A percentile compares a stretch with the other conserved stretches of the same genome.
phyloP scores from a whole-genome alignment of 2,113 vertebrate species.

The Pitta sordida region DNA sequence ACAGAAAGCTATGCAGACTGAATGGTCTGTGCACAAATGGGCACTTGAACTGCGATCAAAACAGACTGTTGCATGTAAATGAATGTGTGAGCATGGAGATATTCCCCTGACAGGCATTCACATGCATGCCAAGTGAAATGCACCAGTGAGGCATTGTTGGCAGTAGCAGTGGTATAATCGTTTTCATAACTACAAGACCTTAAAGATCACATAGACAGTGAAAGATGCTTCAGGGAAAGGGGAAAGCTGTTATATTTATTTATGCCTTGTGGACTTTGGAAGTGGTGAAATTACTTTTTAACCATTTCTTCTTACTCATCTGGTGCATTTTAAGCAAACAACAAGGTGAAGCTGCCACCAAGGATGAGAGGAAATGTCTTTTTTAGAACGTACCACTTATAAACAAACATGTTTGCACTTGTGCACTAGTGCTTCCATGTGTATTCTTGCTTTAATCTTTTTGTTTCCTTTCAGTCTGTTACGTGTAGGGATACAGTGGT shows the following conservation, averaged over 20 bases:
- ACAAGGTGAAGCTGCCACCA: conserved; percentile 17
- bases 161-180: background rate
- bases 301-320: conserved; percentile 56
- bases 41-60: conserved; percentile 12
- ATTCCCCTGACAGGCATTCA: background rate
- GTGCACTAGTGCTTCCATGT: background rate
- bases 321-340: conserved; percentile 54
- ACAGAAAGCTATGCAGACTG: background rate
- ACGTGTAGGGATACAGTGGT: background rate
- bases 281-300: conserved; percentile 61
- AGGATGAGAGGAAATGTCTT: conserved; percentile 16
- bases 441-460: background rate
- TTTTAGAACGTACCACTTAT: background rate
- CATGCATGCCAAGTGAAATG: background rate
- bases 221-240: background rate
- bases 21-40: conserved; percentile 1
- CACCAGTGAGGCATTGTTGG: conserved; percentile 4
- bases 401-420: background rate
- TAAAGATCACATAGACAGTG: conserved; percentile 9
- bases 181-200: conserved; percentile 22
- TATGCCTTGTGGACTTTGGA: conserved; percentile 18
- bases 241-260: background rate
- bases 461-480: background rate
- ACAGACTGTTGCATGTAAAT: conserved; percentile 46
- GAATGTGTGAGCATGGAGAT: conserved; percentile 23